Evolutionary conservation across 2,888 invertebrate species (phyloP).

Genomic region (Volucella inanis): DNA sequence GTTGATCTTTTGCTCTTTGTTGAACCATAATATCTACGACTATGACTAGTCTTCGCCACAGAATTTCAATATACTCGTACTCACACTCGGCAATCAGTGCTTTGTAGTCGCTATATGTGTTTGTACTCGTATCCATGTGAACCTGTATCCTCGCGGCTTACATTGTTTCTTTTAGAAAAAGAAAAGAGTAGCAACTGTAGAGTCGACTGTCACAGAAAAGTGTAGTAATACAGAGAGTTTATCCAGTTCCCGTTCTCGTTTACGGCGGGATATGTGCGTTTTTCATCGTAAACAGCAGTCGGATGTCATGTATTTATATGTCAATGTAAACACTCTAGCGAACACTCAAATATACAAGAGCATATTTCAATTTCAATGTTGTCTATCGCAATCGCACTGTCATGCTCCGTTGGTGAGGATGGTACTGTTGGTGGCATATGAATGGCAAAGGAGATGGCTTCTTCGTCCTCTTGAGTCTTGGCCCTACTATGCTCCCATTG

Average conservation of each 20-base stretch:
- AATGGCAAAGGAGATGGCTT: too few relatives aligned
- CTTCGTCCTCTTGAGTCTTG: too few relatives aligned
- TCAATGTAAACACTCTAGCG: constrained; percentile 49
- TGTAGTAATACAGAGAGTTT: neutral
- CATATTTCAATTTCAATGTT: constrained; percentile 33
- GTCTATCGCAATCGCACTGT: constrained; percentile 35
- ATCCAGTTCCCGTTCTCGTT: neutral
- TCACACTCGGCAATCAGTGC: neutral
- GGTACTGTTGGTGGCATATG: too few relatives aligned
- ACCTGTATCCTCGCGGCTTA: neutral
- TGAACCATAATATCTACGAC: constrained; percentile 1
- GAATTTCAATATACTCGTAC: constrained; percentile 11
- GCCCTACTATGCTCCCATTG: constrained; percentile 33
- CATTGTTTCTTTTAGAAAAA: constrained; percentile 17
- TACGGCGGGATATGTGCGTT: constrained; percentile 44
- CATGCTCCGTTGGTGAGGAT: neutral
- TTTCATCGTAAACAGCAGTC: constrained; percentile 49
- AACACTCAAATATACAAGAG: constrained; percentile 30
- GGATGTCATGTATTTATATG: constrained; percentile 57
- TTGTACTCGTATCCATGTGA: too few relatives aligned
- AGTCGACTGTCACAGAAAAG: constrained; percentile 1
- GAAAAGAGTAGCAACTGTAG: neutral
- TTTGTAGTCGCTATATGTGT: too few relatives aligned
- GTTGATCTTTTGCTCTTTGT: constrained; percentile 8
- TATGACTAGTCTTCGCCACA: constrained; percentile 5